Conservation (phyloP, 2,888 invertebrate genomes). For the Ellobium chinense region DNA sequence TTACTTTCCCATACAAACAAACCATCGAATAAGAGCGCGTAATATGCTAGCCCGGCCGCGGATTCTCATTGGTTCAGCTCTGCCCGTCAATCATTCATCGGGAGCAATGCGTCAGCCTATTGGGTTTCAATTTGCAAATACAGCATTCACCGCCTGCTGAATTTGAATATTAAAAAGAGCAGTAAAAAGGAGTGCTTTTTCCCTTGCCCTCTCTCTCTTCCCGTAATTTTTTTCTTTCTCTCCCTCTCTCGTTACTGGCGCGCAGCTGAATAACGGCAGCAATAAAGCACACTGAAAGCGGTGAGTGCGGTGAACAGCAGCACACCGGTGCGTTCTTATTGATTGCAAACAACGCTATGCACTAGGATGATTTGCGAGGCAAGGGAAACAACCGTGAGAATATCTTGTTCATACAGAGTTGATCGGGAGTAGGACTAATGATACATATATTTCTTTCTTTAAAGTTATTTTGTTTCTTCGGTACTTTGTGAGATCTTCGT, state of each 20-base stretch:
- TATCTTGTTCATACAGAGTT: background rate
- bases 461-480: no score
- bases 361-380: background rate
- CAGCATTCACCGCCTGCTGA: background rate
- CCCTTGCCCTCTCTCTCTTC: background rate
- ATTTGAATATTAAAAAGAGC: background rate
- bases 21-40: background rate
- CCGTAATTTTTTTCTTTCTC: background rate
- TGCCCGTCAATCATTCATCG: constrained; percentile 24
- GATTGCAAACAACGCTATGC: background rate
- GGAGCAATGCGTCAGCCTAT: constrained; percentile 10
- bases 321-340: background rate
- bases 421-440: no score
- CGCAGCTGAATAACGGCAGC: background rate
- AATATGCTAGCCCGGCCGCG: background rate
- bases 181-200: background rate
- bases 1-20: background rate
- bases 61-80: background rate
- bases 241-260: background rate
- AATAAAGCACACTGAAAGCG: background rate
- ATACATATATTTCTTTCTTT: no score
- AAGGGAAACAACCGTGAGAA: constrained; percentile 21
- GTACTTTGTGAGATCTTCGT: no score
- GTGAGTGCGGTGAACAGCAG: background rate
- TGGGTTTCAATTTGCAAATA: constrained; percentile 30